Evolutionary conservation across 2,888 invertebrate genomes (phyloP).

Genomic region (Platerodrilus igneus): DNA sequence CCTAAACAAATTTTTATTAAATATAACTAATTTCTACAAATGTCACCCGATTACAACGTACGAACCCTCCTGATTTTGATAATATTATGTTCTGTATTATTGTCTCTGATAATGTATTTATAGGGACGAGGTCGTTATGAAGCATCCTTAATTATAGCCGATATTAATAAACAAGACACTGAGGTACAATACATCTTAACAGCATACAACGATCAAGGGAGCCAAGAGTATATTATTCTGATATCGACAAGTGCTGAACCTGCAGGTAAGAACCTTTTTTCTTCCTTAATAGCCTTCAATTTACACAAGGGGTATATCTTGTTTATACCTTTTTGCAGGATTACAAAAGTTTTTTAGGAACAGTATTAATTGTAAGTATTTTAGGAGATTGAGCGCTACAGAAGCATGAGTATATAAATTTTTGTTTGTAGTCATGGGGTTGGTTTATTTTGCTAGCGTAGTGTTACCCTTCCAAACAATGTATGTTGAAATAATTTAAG

Average conservation of each 20-base stretch:
- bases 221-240: constrained; percentile 58
- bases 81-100: background rate
- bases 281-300: background rate
- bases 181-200: constrained; percentile 64
- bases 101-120: constrained; percentile 22
- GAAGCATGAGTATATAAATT: constrained; percentile 4
- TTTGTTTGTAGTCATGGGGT: no score
- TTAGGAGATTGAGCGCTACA: background rate
- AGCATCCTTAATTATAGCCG: constrained; percentile 61
- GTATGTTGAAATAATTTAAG: no score
- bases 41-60: no score
- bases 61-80: no score
- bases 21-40: no score
- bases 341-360: constrained; percentile 34
- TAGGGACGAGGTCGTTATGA: constrained; percentile 67
- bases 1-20: no score
- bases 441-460: no score
- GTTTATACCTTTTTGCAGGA: constrained; percentile 25
- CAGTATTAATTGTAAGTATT: constrained; percentile 28
- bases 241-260: constrained; percentile 64
- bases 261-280: constrained; percentile 46
- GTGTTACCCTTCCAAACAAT: no score
- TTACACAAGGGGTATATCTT: background rate
- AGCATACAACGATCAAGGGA: constrained; percentile 66
- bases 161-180: constrained; percentile 70